Conservation (phyloP, 1,140 invertebrate genomes). For the Eupristina koningsbergeri region DNA sequence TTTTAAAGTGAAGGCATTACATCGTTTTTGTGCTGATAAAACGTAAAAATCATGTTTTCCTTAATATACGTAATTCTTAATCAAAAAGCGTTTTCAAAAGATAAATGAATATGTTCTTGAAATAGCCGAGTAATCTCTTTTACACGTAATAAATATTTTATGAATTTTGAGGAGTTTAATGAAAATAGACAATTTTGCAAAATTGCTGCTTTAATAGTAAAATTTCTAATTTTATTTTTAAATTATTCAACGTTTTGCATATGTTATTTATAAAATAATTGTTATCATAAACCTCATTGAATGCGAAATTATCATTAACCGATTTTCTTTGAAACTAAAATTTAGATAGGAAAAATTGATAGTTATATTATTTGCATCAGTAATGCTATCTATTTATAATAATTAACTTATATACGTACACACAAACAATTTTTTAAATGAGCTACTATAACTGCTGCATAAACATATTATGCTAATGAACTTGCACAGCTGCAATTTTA, state of each 20-base stretch:
- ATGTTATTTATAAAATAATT: no score
- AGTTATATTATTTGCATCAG: neutral
- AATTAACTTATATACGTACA: neutral
- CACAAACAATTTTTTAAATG: neutral
- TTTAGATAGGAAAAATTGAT: neutral
- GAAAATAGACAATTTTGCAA: no score
- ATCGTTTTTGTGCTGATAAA: neutral
- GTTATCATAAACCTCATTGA: neutral
- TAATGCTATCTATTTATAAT: neutral
- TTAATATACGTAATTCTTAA: no score
- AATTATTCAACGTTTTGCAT: no score
- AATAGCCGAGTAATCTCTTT: no score
- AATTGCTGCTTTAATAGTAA: no score
- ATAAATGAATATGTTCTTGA: no score
- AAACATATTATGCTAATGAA: conserved; percentile 25
- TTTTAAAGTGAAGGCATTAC: neutral
- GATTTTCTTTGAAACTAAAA: neutral
- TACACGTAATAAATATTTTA: no score
- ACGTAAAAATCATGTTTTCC: no score
- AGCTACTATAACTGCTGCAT: conserved; percentile 1
- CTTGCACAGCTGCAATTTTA: neutral
- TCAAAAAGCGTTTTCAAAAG: no score
- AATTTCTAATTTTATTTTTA: no score
- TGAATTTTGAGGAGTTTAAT: no score
- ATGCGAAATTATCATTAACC: conserved; percentile 5